Evolutionary conservation across 2,113 vertebrate species (phyloP).

Genomic region (Syngnathus scovelli): DNA sequence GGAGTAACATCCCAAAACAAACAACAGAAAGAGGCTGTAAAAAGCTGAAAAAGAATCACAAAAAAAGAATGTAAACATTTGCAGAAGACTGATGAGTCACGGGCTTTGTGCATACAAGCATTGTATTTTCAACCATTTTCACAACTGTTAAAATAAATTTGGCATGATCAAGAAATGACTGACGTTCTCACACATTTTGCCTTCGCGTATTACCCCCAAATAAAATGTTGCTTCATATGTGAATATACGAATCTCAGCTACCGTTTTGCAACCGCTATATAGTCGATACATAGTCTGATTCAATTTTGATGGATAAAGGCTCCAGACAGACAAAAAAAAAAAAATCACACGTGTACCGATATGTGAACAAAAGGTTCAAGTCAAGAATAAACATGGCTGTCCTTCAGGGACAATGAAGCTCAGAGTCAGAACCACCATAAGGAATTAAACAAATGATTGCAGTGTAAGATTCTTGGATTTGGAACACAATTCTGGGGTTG

Average conservation of each 20-base stretch:
- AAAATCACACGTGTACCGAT: constrained; percentile 17
- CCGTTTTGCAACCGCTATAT: background rate
- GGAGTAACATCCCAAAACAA: too few relatives aligned
- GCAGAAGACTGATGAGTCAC: too few relatives aligned
- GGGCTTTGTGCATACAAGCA: too few relatives aligned
- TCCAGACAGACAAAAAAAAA: constrained; percentile 22
- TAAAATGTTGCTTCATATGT: background rate
- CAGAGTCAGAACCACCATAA: constrained; percentile 11
- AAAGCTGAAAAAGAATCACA: too few relatives aligned
- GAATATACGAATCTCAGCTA: background rate
- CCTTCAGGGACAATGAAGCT: constrained; percentile 18
- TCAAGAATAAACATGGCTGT: constrained; percentile 37
- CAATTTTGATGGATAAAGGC: constrained; percentile 12
- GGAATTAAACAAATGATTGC: constrained; percentile 27
- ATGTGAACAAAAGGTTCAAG: constrained; percentile 28
- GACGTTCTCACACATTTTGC: too few relatives aligned
- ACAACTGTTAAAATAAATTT: too few relatives aligned
- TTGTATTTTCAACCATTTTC: too few relatives aligned
- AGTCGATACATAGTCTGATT: constrained; percentile 8
- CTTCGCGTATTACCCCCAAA: too few relatives aligned
- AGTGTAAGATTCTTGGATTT: constrained; percentile 27
- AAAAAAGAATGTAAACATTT: too few relatives aligned
- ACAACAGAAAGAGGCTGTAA: too few relatives aligned
- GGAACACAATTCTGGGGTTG: constrained; percentile 25
- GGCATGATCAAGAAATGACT: too few relatives aligned